Evolutionary conservation across 2,113 vertebrate species (phyloP).

Genomic region (Brachyistius frenatus): DNA sequence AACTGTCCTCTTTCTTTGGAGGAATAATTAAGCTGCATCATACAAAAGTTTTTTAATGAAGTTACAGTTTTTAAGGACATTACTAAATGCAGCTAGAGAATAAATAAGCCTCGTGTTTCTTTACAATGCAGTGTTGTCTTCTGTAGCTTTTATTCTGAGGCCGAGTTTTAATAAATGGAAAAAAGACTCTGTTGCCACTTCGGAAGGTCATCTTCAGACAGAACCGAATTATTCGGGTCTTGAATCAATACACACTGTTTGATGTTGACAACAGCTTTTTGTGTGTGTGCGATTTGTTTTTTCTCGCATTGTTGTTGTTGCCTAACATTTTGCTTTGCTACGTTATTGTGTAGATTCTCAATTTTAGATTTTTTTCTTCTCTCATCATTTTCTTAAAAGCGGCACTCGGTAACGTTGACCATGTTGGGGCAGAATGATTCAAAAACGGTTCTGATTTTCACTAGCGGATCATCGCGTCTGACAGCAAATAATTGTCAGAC

Average conservation of each 20-base stretch:
- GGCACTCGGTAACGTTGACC: too few species aligned
- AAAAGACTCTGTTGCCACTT: slow-evolving; percentile 24
- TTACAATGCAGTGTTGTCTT: slow-evolving; percentile 34
- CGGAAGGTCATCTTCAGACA: slow-evolving; percentile 52
- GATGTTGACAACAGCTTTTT: slow-evolving; percentile 19
- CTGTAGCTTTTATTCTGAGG: slow-evolving; percentile 5
- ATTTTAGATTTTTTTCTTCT: too few species aligned
- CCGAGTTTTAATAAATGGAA: slow-evolving; percentile 31
- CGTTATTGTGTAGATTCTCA: not conserved
- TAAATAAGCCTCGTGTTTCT: slow-evolving; percentile 20
- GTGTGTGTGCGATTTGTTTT: not conserved
- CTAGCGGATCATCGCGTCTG: too few species aligned
- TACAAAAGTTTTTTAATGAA: slow-evolving; percentile 30
- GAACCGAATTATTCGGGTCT: slow-evolving; percentile 30
- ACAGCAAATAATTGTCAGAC: not conserved
- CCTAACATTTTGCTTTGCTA: slow-evolving; percentile 16
- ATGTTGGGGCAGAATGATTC: too few species aligned
- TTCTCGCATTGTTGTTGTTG: not conserved
- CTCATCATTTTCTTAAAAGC: not conserved
- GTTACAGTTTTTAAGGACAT: slow-evolving; percentile 26
- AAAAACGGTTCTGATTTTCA: too few species aligned
- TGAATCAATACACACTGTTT: slow-evolving; percentile 33
- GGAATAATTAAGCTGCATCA: slow-evolving; percentile 47
- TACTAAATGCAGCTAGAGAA: slow-evolving; percentile 25
- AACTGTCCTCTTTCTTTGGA: slow-evolving; percentile 19